Evolutionary conservation across 2,797 vertebrate species (phyloP).

Genomic region (Tauraco hartlaubi): DNA sequence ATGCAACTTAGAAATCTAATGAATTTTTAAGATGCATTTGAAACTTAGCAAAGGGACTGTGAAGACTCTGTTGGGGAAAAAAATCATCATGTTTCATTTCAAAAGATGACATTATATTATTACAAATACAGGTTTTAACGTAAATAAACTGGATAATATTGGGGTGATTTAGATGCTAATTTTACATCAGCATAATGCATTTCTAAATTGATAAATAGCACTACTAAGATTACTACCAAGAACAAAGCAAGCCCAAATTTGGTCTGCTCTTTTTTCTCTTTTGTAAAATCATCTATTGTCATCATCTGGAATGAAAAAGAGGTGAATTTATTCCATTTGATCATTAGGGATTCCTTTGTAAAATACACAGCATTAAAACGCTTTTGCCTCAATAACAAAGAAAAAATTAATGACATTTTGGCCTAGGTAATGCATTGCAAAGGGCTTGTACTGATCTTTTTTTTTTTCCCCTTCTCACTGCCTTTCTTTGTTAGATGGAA

Average conservation of each 20-base stretch:
- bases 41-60: background rate
- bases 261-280: background rate
- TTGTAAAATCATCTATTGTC: background rate
- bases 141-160: background rate
- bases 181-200: background rate
- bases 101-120: background rate
- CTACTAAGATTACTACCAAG: background rate
- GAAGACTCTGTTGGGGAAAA: background rate
- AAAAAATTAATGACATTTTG: background rate
- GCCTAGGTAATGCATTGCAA: background rate
- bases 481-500: background rate
- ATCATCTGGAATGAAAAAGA: background rate
- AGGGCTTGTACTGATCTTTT: background rate
- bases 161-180: background rate
- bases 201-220: background rate
- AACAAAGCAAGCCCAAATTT: background rate
- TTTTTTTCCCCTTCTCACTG: background rate
- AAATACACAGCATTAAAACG: background rate
- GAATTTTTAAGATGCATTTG: conserved; percentile 32
- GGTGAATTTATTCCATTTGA: background rate
- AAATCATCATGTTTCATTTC: background rate
- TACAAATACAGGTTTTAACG: background rate
- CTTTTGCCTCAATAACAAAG: background rate
- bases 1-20: conserved; percentile 1
- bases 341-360: background rate